These are phyloP conservation scores for Acipenser oxyrinchus DNA, from an alignment of 2,797 vertebrate species.

Conservation along the genomic window DNA sequence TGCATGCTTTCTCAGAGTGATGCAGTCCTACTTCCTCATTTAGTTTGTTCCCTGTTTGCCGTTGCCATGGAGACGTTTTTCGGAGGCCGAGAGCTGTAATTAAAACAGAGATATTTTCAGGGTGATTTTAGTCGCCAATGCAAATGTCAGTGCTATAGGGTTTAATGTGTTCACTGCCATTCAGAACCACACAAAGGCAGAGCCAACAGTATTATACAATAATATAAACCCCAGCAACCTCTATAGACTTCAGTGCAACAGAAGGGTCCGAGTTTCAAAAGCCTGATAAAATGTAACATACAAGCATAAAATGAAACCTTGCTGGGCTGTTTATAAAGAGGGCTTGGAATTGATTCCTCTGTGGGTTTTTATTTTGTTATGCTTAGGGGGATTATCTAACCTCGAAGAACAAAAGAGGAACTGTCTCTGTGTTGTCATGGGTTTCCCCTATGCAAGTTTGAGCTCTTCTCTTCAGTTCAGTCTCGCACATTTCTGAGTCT, in stretches of 20 bases:
- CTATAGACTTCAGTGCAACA: not conserved
- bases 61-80: conserved; percentile 9
- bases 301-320: not conserved
- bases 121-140: not conserved
- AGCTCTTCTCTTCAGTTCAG: too few species aligned
- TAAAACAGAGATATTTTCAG: not conserved
- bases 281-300: too few species aligned
- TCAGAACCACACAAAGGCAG: not conserved
- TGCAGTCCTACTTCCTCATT: not conserved
- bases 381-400: too few species aligned
- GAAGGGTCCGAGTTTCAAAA: not conserved
- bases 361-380: not conserved
- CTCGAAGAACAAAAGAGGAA: too few species aligned
- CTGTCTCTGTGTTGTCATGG: not conserved
- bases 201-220: not conserved
- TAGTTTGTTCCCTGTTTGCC: conserved; percentile 11
- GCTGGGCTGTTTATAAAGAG: not conserved
- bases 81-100: conserved; percentile 5
- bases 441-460: not conserved
- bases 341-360: not conserved
- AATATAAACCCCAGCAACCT: not conserved
- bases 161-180: not conserved
- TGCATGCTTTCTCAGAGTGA: conserved; percentile 1
- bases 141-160: not conserved
- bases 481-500: too few species aligned